Percentiles rank a stretch among this genome's conserved stretches.
These are phyloP conservation scores for Tethya wilhelma DNA, from an alignment of 37 sponge, comb jelly and placozoan genomes.

Conservation along the genomic window DNA sequence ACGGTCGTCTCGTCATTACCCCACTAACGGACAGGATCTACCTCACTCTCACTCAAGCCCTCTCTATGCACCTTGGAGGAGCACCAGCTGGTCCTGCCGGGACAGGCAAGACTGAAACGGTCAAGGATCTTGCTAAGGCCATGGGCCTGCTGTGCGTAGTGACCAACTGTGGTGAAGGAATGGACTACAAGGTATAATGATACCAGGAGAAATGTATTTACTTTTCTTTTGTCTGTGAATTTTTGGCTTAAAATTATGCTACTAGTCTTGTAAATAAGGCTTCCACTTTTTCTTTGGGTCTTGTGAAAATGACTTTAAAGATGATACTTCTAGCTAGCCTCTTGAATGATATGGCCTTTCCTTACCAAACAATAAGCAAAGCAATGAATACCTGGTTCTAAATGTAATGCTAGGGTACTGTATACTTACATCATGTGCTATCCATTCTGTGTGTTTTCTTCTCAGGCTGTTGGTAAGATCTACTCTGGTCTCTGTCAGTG, in stretches of 20 bases:
- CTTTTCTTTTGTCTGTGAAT: not conserved
- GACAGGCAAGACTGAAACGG: constrained; percentile 99
- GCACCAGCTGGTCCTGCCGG: constrained; percentile 99
- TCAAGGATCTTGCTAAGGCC: constrained; percentile 98
- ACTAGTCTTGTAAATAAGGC: not conserved
- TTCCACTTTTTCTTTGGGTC: not conserved
- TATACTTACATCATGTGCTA: not conserved
- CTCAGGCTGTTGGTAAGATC: constrained; percentile 98
- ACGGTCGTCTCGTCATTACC: constrained; percentile 95
- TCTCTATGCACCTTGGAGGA: constrained; percentile 96
- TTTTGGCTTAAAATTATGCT: no score
- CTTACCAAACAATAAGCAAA: not conserved
- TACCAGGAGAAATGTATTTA: not conserved
- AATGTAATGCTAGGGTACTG: not conserved
- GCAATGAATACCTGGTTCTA: not conserved
- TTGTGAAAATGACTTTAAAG: not conserved
- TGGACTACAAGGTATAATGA: constrained; percentile 91
- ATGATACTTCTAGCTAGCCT: no score
- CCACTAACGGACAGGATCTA: constrained; percentile 98
- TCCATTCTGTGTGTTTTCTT: no score
- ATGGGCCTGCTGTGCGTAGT: constrained; percentile 98
- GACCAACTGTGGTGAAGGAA: constrained; percentile 99
- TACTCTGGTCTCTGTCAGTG: constrained; percentile 99
- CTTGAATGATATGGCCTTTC: no score
- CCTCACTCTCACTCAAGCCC: constrained; percentile 96